These are phyloP conservation scores for Neostethus bicornis DNA, from an alignment of 2,797 vertebrate genomes.

Conservation along the genomic window DNA sequence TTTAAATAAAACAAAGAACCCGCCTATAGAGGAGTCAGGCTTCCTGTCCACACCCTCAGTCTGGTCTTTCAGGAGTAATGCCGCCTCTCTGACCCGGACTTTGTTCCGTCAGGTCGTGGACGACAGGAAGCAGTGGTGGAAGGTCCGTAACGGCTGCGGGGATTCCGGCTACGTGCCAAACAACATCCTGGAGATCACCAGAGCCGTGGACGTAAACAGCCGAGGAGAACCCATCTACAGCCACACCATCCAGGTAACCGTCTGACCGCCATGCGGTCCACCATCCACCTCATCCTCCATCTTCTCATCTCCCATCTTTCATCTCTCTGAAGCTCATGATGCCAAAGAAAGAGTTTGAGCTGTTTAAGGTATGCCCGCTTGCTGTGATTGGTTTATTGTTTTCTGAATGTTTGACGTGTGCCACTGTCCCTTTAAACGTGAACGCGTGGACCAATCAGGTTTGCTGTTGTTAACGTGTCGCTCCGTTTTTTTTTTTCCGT, in stretches of 20 bases:
- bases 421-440: too few species aligned
- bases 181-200: constrained; percentile 91
- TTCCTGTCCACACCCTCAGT: too few species aligned
- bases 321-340: constrained; percentile 90
- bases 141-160: constrained; percentile 86
- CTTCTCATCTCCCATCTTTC: constrained; percentile 12
- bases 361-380: constrained; percentile 91
- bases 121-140: constrained; percentile 98
- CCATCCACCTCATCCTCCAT: background rate
- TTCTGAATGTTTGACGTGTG: constrained; percentile 36
- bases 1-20: too few species aligned
- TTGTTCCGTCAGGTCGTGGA: constrained; percentile 87
- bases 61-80: too few species aligned
- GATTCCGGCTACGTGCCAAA: constrained; percentile 94
- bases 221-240: constrained; percentile 86
- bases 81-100: background rate
- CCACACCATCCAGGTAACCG: constrained; percentile 87
- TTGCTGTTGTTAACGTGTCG: constrained; percentile 22
- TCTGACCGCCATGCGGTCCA: background rate
- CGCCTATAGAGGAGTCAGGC: too few species aligned
- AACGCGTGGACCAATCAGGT: too few species aligned
- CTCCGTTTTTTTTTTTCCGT: constrained; percentile 54
- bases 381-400: constrained; percentile 10
- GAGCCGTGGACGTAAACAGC: constrained; percentile 73
- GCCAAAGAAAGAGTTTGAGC: constrained; percentile 99